Conservation (phyloP, 2,888 invertebrate species). For the Clanis bilineata region DNA sequence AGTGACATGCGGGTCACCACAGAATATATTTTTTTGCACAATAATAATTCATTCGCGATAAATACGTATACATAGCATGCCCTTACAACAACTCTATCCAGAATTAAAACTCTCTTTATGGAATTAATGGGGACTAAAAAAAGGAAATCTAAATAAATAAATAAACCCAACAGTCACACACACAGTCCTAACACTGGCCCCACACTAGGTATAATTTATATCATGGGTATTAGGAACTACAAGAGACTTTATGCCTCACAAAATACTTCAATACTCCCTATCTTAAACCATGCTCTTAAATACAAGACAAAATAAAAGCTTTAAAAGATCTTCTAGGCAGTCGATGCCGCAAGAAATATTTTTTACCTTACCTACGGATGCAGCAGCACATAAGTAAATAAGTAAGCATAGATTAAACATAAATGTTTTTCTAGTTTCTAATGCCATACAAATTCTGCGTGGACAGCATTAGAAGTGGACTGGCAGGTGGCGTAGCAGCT, state of each 20-base stretch:
- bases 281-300: neutral
- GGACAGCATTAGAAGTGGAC: conserved; percentile 43
- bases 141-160: neutral
- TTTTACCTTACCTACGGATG: neutral
- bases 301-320: neutral
- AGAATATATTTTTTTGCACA: neutral
- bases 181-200: no score
- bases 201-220: no score
- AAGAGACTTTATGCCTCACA: no score
- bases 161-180: no score
- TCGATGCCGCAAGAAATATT: neutral
- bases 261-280: no score
- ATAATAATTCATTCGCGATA: neutral
- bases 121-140: neutral
- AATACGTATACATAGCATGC: neutral
- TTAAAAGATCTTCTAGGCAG: neutral
- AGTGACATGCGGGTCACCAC: conserved; percentile 6
- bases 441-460: conserved; percentile 41
- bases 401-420: conserved; percentile 16
- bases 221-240: no score
- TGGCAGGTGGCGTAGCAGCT: conserved; percentile 64
- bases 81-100: neutral
- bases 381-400: neutral
- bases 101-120: neutral
- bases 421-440: conserved; percentile 27